Base-by-base conservation (phyloP, 2,888 invertebrate genomes). In the Temnothorax unifasciatus region DNA sequence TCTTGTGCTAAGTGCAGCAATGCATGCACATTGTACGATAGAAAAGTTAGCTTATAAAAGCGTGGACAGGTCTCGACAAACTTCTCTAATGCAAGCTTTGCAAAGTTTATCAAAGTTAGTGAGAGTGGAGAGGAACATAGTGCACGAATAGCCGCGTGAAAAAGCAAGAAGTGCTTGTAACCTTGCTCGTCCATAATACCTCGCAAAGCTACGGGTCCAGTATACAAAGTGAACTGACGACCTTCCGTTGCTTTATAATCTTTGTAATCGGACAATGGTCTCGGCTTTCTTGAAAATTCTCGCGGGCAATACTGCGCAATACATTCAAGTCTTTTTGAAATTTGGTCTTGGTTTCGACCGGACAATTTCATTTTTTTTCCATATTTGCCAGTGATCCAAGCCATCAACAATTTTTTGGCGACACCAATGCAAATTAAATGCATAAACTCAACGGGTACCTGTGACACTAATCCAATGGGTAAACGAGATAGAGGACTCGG, bases 381-480 rank as follows among this genome's bases (percentile, higher is more conserved):
- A 25, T 74, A 74, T 5, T 61, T 63, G n/a, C 74, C 74, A 29
- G 47, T 63, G 1, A 64, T 18, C 82, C 73, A 82, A 4, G 50
- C 15, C 0, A 47, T 63, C 15, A 82, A 52, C n/a, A 74, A 47
- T 47, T 82, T 82, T 15, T 82, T 59, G 1, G 52, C 25, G 21
- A 66, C 66, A 66, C 66, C 44, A 15, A 66, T 66, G 15, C 66
- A 66, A 44, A 47, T 47, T 3, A 75, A 81, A 71, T 89, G 89
- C 79, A 85, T 87, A 13, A 81, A 85, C 34, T 89, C 86, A 61
- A 87, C 84, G 1, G 87, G 82, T 1, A 77, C 74, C n/a, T 83
- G 69, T 41, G 77, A 52, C 61, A 85, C 83, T 25, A 84, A 69
- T 21, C 57, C 66, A 4, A 86, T 57, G 4, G 71, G 63, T 18